These are phyloP conservation scores for Sminthopsis crassicaudata DNA, from an alignment of 2,113 vertebrate genomes.

Conservation along the genomic window DNA sequence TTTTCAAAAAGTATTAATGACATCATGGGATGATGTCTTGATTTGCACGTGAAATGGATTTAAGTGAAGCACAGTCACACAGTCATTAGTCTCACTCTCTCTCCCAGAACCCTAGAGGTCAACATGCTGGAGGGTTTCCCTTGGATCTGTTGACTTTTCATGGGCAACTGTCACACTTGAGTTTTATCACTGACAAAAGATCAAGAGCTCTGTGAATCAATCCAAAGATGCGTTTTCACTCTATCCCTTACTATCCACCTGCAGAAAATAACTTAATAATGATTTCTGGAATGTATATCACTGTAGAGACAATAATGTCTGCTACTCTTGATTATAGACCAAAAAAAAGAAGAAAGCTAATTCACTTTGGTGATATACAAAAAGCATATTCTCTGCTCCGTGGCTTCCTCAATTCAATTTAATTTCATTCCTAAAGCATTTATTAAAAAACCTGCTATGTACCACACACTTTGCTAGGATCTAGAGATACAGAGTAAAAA, in stretches of 20 bases:
- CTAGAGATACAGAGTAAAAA: not conserved
- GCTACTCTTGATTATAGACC: not conserved
- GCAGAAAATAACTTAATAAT: not conserved
- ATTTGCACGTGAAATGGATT: no score
- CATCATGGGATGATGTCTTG: no score
- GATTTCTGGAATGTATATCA: not conserved
- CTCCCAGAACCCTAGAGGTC: not conserved
- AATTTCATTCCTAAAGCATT: not conserved
- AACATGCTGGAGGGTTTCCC: not conserved
- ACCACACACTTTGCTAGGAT: not conserved
- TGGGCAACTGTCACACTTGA: not conserved
- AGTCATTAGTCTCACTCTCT: no score
- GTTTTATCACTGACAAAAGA: not conserved
- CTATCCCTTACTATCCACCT: not conserved
- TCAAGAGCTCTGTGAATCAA: not conserved
- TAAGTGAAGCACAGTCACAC: no score
- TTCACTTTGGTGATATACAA: conserved; percentile 21
- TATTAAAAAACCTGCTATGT: not conserved
- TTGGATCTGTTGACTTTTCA: not conserved
- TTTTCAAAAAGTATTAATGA: no score
- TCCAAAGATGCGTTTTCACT: not conserved
- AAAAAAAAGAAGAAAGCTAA: not conserved
- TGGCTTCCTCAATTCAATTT: conserved; percentile 1
- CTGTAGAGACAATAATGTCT: not conserved
- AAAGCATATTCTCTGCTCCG: not conserved